Conservation (phyloP, 35 echinoderm and acorn worm species). For the Diadema setosum region DNA sequence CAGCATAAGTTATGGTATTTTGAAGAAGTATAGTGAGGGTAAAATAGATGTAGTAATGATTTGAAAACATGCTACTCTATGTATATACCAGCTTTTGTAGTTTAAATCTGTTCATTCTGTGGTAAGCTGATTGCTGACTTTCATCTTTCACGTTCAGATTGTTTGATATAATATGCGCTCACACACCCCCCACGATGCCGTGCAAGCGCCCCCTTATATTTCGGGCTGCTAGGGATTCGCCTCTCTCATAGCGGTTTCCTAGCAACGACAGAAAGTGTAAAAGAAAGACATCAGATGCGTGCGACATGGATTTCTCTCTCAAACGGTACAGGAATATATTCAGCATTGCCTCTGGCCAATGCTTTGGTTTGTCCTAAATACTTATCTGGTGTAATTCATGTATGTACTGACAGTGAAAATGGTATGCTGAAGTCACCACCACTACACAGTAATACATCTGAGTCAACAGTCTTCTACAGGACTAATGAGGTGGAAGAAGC, state of each 20-base stretch:
- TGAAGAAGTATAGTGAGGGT: no score
- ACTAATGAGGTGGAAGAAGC: no score
- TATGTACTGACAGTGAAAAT: not conserved
- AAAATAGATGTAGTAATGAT: no score
- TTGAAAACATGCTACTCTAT: no score
- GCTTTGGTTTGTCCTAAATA: not conserved
- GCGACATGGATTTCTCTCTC: not conserved
- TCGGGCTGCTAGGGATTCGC: not conserved
- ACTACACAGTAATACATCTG: no score
- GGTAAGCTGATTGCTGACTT: constrained; percentile 16
- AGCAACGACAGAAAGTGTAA: not conserved
- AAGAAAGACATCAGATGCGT: not conserved
- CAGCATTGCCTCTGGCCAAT: not conserved
- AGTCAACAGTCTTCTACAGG: no score
- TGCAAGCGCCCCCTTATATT: not conserved
- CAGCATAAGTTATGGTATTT: no score
- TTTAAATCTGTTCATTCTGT: no score
- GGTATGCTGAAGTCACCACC: no score
- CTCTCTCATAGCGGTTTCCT: not conserved
- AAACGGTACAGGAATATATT: constrained; percentile 13
- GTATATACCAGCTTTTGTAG: no score
- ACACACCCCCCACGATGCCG: not conserved
- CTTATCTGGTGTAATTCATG: not conserved
- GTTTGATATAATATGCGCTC: constrained; percentile 22
- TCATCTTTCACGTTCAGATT: constrained; percentile 20